phyloP scores from a whole-genome alignment of 92 coral and sea anemone genomes.

The Actinernus sp. region DNA sequence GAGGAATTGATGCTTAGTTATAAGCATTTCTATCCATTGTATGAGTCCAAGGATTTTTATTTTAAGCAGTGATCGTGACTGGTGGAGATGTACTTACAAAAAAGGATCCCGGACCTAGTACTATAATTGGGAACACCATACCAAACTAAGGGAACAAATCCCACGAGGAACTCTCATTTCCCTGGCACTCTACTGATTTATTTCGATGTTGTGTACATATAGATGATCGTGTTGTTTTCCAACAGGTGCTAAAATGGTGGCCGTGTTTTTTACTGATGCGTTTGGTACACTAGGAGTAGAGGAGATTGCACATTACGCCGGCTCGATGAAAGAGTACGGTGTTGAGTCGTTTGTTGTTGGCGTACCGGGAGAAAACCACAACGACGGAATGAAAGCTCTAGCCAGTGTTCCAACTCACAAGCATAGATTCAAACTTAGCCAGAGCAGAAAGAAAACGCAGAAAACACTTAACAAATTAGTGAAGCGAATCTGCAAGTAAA shows the following conservation, averaged over 20 bases:
- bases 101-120: no score
- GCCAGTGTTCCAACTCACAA: conserved; percentile 21
- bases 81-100: no score
- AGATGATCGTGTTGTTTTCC: no score
- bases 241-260: conserved; percentile 30
- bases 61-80: no score
- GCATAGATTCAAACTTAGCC: conserved; percentile 17
- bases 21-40: no score
- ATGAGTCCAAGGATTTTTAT: no score
- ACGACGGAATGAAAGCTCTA: conserved; percentile 15
- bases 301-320: conserved; percentile 9
- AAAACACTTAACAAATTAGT: conserved; percentile 1
- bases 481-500: conserved; percentile 14
- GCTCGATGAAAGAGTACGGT: conserved; percentile 13
- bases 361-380: conserved; percentile 20
- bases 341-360: conserved; percentile 51
- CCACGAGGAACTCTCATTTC: no score
- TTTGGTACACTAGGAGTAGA: conserved; percentile 40
- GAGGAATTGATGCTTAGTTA: no score
- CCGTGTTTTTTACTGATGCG: conserved; percentile 48
- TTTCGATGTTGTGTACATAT: no score
- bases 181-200: no score
- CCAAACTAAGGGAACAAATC: no score
- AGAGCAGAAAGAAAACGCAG: background rate
- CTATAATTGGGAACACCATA: no score